Base-by-base conservation (phyloP, 2,113 vertebrate species). In the Cryptomyrus ogoouensis region DNA sequence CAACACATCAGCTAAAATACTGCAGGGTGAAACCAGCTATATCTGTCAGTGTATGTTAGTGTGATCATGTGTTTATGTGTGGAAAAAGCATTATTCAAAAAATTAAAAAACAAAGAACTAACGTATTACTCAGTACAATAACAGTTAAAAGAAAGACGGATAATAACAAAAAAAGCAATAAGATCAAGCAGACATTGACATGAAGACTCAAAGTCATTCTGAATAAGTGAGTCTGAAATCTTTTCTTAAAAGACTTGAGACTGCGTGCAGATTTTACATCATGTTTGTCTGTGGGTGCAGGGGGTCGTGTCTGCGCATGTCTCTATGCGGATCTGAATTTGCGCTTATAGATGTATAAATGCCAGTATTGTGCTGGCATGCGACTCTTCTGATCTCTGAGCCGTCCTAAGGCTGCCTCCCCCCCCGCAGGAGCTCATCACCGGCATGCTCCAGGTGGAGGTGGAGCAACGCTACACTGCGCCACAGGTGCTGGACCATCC, bases 391-490 rank as follows among this genome's bases (percentile, higher is more conserved):
- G 89, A 70, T 31, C 87, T 86, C 56, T 91, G 50, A 10, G 46
- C 3, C 7, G 27, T 50, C 3, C 83, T 89, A 42, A 56, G 7
- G 13, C 27, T 19, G 31, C 21, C 46, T 1, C 4, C 7, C 0
- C 83, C 91, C 95, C 92, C 89, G n/a, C 91, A 99, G 98, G 97
- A 96, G 91, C 97, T 99, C 92, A 98, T 99, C 91, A 96, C 95
- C 77, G 96, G 95, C 94, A 99, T 99, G 98, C 97, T 99, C 90
- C 95, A 98, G 94, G 97, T 98, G 87, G 96, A 97, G 77, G 96
- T 96, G 35, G 97, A 98, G 88, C 96, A 97, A 92, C 96, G 98
- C 90, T 98, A 96, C 94, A 97, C 98, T 44, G 98, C 98, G 5
- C 90, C 96, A 89, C 98, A 99, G 93, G 97, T 99, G 91, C 97